A percentile compares a stretch with the other conserved stretches of the same genome.
Conservation (phyloP, 2,888 invertebrate species). For the Rotaria magnacalcarata region DNA sequence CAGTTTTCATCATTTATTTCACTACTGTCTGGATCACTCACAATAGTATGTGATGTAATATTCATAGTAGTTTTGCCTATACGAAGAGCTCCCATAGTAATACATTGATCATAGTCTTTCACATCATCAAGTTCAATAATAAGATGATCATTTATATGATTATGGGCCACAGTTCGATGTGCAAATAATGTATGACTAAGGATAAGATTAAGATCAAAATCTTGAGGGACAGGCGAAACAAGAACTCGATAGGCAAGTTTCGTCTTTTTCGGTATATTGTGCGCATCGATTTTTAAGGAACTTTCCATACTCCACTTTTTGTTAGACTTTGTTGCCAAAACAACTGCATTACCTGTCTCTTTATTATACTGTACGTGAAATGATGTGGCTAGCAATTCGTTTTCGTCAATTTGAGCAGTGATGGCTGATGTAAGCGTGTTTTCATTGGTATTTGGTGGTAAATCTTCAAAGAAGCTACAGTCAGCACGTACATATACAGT, state of each 20-base stretch:
- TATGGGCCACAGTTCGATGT: background rate
- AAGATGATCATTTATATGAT: background rate
- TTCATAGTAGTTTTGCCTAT: background rate
- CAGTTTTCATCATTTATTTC: background rate
- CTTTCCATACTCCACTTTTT: background rate
- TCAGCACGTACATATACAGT: background rate
- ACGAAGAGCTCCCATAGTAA: background rate
- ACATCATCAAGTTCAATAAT: background rate
- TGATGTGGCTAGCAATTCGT: background rate
- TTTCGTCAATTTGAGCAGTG: background rate
- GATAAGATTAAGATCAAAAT: background rate
- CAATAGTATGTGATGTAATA: background rate
- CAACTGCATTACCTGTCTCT: constrained; percentile 15
- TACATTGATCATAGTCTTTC: background rate
- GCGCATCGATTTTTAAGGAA: background rate
- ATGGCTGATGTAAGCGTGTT: background rate
- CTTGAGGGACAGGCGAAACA: background rate
- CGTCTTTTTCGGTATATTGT: background rate
- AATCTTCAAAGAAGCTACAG: background rate
- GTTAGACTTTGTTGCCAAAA: background rate
- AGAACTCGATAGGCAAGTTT: background rate
- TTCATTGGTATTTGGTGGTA: background rate
- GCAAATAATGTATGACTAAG: background rate
- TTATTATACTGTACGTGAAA: background rate
- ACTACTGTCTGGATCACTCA: background rate